A percentile compares a stretch with the other conserved stretches of the same genome.
Evolutionary conservation across 53 echinoderm and acorn worm genomes (phyloP).

Genomic region (Hippasteria phrygiana): DNA sequence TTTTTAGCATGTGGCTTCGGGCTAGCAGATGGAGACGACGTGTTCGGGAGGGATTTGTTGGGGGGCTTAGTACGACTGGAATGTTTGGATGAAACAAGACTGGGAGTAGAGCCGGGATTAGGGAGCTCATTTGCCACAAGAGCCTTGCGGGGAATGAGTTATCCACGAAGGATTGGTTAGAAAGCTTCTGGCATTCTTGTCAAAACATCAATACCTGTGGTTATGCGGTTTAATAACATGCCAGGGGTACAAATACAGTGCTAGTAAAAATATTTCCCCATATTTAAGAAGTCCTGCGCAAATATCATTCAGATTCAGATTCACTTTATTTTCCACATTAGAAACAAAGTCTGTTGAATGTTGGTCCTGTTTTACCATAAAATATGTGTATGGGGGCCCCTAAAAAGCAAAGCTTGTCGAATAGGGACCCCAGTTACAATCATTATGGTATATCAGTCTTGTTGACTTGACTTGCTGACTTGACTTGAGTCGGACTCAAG

Average conservation of each 20-base stretch:
- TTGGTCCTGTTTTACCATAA: no score
- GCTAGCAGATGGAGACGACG: not conserved
- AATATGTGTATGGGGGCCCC: no score
- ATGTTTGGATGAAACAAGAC: slow-evolving; percentile 6
- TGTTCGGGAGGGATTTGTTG: not conserved
- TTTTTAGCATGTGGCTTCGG: not conserved
- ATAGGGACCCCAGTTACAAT: no score
- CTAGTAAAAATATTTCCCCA: no score
- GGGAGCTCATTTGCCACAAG: not conserved
- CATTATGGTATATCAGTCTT: no score
- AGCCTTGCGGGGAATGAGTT: not conserved
- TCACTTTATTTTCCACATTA: no score
- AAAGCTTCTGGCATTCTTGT: not conserved
- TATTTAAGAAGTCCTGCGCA: no score
- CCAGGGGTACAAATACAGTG: not conserved
- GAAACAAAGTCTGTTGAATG: no score
- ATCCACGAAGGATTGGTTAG: not conserved
- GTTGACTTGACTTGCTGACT: no score
- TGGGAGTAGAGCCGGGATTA: slow-evolving; percentile 21
- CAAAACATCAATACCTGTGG: not conserved
- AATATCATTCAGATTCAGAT: no score
- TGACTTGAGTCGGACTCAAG: no score
- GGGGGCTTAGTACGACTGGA: not conserved
- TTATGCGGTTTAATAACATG: not conserved
- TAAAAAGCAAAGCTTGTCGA: no score